These are phyloP conservation scores for Drosophila punjabiensis DNA, from an alignment of 1,140 invertebrate genomes.

Conservation along the genomic window DNA sequence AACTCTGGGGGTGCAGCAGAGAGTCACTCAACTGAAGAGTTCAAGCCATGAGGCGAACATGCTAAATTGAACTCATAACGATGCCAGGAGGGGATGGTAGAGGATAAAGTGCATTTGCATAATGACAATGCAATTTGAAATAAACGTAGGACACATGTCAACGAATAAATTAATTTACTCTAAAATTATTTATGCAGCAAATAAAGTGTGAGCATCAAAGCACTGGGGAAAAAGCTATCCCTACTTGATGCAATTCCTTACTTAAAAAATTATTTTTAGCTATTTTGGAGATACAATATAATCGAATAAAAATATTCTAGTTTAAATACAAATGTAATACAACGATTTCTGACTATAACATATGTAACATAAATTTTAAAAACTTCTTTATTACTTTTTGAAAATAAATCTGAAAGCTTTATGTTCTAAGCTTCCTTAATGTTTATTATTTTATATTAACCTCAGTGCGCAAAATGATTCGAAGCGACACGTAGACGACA, in stretches of 20 bases:
- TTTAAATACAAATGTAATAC: neutral
- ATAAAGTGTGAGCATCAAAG: slow-evolving; percentile 40
- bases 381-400: neutral
- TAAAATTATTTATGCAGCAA: slow-evolving; percentile 80
- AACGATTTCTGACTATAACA: too few species aligned
- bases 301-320: neutral
- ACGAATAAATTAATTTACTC: slow-evolving; percentile 83
- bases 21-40: slow-evolving; percentile 30
- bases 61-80: slow-evolving; percentile 22
- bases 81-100: neutral
- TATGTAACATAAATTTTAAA: too few species aligned
- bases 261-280: neutral
- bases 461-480: slow-evolving; percentile 30
- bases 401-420: too few species aligned
- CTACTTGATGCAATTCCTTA: neutral
- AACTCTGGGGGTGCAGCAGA: slow-evolving; percentile 17
- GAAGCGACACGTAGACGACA: slow-evolving; percentile 34
- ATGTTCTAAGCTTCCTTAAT: too few species aligned
- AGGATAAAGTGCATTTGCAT: slow-evolving; percentile 76
- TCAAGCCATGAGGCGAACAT: slow-evolving; percentile 1
- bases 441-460: neutral
- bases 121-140: slow-evolving; percentile 82
- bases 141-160: slow-evolving; percentile 81
- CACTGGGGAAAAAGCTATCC: slow-evolving; percentile 2
- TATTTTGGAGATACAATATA: neutral